These are phyloP conservation scores for Ischnura elegans DNA, from an alignment of 2,888 invertebrate species.

Conservation along the genomic window DNA sequence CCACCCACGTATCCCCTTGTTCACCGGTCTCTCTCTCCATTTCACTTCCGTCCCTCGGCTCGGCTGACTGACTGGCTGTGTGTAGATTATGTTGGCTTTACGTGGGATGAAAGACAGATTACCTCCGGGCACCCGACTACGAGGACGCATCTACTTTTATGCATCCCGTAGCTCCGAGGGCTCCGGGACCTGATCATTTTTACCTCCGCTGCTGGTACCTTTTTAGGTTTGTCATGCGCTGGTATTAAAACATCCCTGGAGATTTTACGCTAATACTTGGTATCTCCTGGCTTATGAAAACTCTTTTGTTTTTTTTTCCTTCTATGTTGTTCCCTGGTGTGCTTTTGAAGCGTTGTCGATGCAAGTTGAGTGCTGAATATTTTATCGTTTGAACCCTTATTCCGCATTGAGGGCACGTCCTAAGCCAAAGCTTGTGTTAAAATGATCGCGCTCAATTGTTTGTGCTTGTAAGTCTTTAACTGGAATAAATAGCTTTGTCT, in stretches of 20 bases:
- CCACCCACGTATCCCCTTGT: not conserved
- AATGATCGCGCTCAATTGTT: too few species aligned
- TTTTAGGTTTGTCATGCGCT: not conserved
- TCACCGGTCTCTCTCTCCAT: not conserved
- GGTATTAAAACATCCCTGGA: not conserved
- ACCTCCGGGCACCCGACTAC: not conserved
- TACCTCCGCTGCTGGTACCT: not conserved
- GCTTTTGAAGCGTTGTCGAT: not conserved
- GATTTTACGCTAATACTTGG: not conserved
- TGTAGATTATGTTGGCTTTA: conserved; percentile 14
- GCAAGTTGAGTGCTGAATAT: not conserved
- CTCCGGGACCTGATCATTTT: not conserved
- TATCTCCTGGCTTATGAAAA: not conserved
- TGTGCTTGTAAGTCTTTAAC: not conserved
- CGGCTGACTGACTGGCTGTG: not conserved
- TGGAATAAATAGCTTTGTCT: too few species aligned
- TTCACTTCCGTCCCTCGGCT: not conserved
- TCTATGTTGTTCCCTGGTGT: not conserved
- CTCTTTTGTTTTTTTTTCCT: not conserved
- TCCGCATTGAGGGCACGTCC: too few species aligned
- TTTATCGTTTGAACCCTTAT: not conserved
- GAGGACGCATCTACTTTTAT: not conserved
- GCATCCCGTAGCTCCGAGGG: not conserved
- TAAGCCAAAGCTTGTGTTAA: too few species aligned
- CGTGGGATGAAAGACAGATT: conserved; percentile 17